Evolutionary conservation across 2,888 invertebrate genomes (phyloP).

Genomic region (Mystacides longicornis): DNA sequence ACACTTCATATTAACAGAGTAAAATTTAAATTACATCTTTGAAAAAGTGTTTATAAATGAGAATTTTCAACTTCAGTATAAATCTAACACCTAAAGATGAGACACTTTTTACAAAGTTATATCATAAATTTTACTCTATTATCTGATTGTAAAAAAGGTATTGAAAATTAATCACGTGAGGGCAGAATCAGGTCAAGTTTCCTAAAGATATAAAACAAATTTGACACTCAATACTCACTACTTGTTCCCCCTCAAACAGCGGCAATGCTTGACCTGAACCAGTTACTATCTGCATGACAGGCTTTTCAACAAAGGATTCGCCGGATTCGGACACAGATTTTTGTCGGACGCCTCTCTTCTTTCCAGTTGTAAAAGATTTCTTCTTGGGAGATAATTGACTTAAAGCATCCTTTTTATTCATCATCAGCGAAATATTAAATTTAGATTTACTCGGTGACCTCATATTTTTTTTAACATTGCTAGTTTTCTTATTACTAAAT

Average conservation of each 20-base stretch:
- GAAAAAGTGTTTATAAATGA: too few relatives aligned
- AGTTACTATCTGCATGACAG: slow-evolving; percentile 41
- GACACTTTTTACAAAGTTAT: too few relatives aligned
- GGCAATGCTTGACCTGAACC: slow-evolving; percentile 49
- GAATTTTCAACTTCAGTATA: too few relatives aligned
- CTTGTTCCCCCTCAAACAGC: slow-evolving; percentile 53
- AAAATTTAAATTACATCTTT: too few relatives aligned
- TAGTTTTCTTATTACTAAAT: not conserved
- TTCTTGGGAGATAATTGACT: slow-evolving; percentile 14
- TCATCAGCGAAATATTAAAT: slow-evolving; percentile 21
- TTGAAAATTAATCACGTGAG: too few relatives aligned
- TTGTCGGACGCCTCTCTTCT: slow-evolving; percentile 2
- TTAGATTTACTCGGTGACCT: slow-evolving; percentile 14
- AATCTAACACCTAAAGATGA: too few relatives aligned
- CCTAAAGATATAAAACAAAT: too few relatives aligned
- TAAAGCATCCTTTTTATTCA: slow-evolving; percentile 17
- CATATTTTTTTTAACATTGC: not conserved
- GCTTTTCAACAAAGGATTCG: not conserved
- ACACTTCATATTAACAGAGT: too few relatives aligned
- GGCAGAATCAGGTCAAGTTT: too few relatives aligned
- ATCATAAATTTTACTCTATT: too few relatives aligned
- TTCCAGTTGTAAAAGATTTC: slow-evolving; percentile 12
- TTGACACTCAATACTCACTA: slow-evolving; percentile 44
- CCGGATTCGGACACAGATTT: not conserved
- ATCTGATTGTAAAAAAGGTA: too few relatives aligned